These are phyloP conservation scores for Ptilodon capucinus DNA, from an alignment of 2,888 invertebrate genomes.

Conservation along the genomic window DNA sequence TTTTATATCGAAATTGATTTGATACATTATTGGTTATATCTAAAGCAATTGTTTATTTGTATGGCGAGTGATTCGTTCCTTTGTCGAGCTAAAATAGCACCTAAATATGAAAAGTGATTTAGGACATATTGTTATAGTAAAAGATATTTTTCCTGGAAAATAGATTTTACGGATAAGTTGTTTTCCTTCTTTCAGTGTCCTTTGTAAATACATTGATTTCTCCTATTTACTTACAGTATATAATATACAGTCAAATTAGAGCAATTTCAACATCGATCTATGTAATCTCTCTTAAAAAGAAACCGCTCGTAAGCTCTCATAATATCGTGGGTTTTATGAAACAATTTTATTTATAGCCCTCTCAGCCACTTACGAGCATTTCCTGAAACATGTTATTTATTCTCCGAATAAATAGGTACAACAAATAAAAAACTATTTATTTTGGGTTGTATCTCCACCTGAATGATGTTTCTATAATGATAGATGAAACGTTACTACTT, in stretches of 20 bases:
- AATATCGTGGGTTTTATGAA: neutral
- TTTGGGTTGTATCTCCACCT: no score
- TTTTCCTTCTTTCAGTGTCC: neutral
- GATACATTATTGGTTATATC: neutral
- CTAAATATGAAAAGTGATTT: no score
- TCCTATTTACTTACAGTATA: neutral
- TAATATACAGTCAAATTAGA: neutral
- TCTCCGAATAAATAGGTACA: no score
- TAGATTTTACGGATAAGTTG: neutral
- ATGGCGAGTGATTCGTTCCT: neutral
- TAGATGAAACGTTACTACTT: no score
- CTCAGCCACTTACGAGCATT: neutral
- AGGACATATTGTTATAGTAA: no score
- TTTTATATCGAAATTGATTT: neutral
- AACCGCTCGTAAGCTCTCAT: neutral
- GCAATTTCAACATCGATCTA: no score
- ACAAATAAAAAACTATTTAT: no score
- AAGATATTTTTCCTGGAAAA: neutral
- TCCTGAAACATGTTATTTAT: neutral
- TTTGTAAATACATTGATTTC: neutral
- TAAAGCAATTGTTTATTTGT: neutral
- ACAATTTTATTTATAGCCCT: neutral
- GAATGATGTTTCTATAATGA: no score
- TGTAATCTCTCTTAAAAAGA: neutral
- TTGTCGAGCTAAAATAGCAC: neutral